Percentiles rank a stretch among this genome's conserved stretches.
phyloP scores from a whole-genome alignment of 2,888 invertebrate species.

The Metacarcinus magister region DNA sequence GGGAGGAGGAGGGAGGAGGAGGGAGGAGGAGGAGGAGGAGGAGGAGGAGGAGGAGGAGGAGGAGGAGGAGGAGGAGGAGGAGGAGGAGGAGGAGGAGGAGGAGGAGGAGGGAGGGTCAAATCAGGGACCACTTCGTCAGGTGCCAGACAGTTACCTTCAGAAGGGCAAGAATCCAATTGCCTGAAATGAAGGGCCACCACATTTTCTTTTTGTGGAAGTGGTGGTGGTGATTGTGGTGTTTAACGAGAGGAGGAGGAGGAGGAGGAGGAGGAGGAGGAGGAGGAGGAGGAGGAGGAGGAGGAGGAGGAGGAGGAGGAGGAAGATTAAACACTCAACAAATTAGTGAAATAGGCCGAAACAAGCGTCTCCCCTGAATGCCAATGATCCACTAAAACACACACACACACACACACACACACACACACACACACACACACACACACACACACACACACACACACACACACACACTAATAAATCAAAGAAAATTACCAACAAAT shows the following conservation, averaged over 20 bases:
- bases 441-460: slow-evolving; percentile 13
- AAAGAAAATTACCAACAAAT: background rate
- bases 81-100: too few relatives aligned
- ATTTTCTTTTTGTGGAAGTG: background rate
- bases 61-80: too few relatives aligned
- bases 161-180: background rate
- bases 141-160: slow-evolving; percentile 21
- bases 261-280: slow-evolving; percentile 37
- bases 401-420: slow-evolving; percentile 1
- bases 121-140: background rate
- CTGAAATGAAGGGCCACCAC: background rate
- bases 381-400: background rate
- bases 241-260: background rate
- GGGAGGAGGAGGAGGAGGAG: too few relatives aligned
- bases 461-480: background rate
- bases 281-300: background rate
- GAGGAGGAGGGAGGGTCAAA: background rate
- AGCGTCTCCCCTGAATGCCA: background rate
- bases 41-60: too few relatives aligned
- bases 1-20: background rate
- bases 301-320: background rate
- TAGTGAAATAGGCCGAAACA: background rate
- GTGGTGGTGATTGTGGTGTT: too few relatives aligned
- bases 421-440: background rate
- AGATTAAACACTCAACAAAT: background rate